Evolutionary conservation across 2,888 invertebrate species (phyloP).

Genomic region (Dolomedes plantarius): DNA sequence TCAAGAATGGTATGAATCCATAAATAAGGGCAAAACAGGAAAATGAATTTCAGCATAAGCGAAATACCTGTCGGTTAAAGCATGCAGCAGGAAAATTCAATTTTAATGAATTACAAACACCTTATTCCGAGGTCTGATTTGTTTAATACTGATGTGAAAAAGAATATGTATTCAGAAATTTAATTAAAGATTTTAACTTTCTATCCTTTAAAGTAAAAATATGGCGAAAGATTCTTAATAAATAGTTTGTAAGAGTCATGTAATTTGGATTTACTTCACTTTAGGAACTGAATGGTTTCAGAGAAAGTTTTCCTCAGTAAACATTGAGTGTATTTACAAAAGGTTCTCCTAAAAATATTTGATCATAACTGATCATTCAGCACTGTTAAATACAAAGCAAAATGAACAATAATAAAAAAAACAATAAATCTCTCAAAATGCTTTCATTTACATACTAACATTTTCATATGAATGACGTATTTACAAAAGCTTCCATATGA

Average conservation of each 20-base stretch:
- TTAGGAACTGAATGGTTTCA: too few species aligned
- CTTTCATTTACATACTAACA: background rate
- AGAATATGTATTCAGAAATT: too few species aligned
- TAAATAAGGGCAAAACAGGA: constrained; percentile 58
- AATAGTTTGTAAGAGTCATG: too few species aligned
- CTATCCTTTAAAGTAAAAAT: too few species aligned
- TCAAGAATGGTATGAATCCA: constrained; percentile 50
- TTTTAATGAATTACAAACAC: too few species aligned
- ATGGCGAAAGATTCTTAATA: too few species aligned
- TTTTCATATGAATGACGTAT: background rate
- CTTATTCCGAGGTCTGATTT: too few species aligned
- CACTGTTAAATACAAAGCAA: background rate
- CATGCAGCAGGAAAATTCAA: too few species aligned
- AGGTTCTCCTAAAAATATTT: background rate
- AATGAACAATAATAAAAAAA: background rate
- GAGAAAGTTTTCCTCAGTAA: too few species aligned
- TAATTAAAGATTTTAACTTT: too few species aligned
- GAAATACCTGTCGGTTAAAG: background rate
- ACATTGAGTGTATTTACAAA: background rate
- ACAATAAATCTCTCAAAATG: background rate
- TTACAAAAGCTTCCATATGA: background rate
- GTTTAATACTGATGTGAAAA: too few species aligned
- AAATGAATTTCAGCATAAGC: constrained; percentile 6
- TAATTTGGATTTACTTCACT: too few species aligned
- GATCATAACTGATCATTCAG: background rate